Base-by-base conservation (phyloP, 2,888 invertebrate species). In the Latheticus oryzae region DNA sequence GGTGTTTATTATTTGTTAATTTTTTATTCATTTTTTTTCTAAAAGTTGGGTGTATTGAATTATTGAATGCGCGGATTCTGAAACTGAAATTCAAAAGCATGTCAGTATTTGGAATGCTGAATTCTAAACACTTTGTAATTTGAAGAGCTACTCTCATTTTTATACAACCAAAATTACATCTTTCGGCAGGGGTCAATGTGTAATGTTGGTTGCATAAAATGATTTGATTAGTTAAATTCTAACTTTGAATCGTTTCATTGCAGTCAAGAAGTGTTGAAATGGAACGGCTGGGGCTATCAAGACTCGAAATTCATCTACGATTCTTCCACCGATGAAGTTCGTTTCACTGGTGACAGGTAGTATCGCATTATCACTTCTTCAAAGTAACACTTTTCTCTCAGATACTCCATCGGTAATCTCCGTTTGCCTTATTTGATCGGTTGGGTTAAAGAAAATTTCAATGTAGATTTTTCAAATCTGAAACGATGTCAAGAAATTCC, bases 261-360 rank as follows among this genome's bases (percentile, higher is more conserved):
- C n/a, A 97, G 97, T 71, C 94, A 96, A 79, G 90, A 95, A 47
- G 78, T 93, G 21, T 81, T 98, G 42, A 97, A 96, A 82, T 98
- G 98, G 98, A 96, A 97, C 81, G 99, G 99, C 12, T 99, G 99
- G 99, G 99, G 99, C n/a, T 99, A 97, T 83, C 91, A 90, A 64
- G 97, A 98, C 79, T 94, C 97, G 0, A 86, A 86, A 78, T 98
- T 99, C 78, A 78, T 84, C 43, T 75, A 91, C 3, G 83, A 86
- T 66, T 81, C 87, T 60, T 80, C 82, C 2, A 78, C 87, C 58
- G 80, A 82, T 2, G 78, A 85, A n/a, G 84, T 92, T 37, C 83
- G 84, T 61, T 97, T 99, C 76, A 90, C 88, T 1, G 97, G 97
- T 35, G 83, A 89, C 73, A 89, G 93, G 93, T 94, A 76, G 79